These are phyloP conservation scores for Oikopleura dioica DNA, from an alignment of 23 tunicate genomes.

Conservation along the genomic window DNA sequence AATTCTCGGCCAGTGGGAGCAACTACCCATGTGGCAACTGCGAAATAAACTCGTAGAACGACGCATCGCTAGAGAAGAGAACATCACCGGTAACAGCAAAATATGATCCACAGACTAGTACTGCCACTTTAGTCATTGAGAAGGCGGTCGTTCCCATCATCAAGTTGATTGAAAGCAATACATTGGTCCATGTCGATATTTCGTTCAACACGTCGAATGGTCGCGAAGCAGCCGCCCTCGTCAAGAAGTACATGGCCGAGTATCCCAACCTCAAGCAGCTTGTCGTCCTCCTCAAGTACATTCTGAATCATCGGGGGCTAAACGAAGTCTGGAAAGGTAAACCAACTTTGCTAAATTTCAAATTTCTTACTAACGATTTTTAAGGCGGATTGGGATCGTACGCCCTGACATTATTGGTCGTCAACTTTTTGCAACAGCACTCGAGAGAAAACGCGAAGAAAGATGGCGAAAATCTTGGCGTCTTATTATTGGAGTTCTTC, in stretches of 20 bases:
- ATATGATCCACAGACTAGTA: not conserved
- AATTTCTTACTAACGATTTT: no score
- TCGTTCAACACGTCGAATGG: conserved; percentile 56
- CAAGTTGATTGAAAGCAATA: conserved; percentile 32
- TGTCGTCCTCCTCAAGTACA: conserved; percentile 50
- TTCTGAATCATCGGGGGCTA: conserved; percentile 43
- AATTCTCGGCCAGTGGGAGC: conserved; percentile 58
- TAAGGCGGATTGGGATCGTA: conserved; percentile 90
- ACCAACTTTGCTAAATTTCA: no score
- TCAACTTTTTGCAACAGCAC: conserved; percentile 41
- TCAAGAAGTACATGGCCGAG: conserved; percentile 23
- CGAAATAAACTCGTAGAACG: conserved; percentile 25
- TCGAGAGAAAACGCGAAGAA: conserved; percentile 22
- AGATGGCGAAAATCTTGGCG: conserved; percentile 35
- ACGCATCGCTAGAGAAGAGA: conserved; percentile 25
- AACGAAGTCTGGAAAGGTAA: conserved; percentile 88
- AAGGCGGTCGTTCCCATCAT: conserved; percentile 36
- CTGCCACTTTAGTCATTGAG: not conserved
- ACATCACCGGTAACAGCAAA: not conserved
- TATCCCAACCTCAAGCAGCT: conserved; percentile 51
- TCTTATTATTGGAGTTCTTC: conserved; percentile 58
- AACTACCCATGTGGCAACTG: conserved; percentile 33
- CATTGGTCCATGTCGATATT: conserved; percentile 51
- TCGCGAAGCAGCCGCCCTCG: conserved; percentile 11
- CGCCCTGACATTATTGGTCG: conserved; percentile 44